Base-by-base conservation (phyloP, 2,888 invertebrate genomes). In the Elmis aenea region DNA sequence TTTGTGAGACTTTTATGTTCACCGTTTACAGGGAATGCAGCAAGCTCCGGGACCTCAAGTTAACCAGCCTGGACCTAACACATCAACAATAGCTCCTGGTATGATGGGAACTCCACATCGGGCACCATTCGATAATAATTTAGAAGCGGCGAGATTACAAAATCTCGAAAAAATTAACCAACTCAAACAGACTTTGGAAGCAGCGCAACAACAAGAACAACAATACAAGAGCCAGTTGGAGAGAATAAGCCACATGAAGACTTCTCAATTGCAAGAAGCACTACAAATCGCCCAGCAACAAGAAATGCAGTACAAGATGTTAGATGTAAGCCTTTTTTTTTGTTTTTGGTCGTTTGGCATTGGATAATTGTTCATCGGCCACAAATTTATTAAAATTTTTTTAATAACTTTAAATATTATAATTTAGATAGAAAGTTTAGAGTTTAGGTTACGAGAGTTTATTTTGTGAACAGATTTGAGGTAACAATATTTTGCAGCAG, bases 161-260 rank as follows among this genome's bases (percentile, higher is more conserved):
- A 88, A 87, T 69, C 64, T 87, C 37, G 76, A 85, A 58, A 84
- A 84, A 67, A 88, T 88, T 29, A 76, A 79, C 52, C 78, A 86
- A 48, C 62, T 88, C 38, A 81, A 83, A 51, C 85, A 86, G 64
- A 85, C 84, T 0, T 63, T 88, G 39, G 85, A 86, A 61, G 85
- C 83, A 0, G 86, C 87, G 0, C 86, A 87, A 48, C 85, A 86
- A 54, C 79, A 80, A 57, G 81, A 82, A 57, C 79, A 83, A 21
- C 85, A 86, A 65, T 85, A 83, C 65, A 85, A 85, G 64, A 80
- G 79, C 16, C 84, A 85, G 60, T 72, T 85, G 68, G 84, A 84
- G 65, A 78, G 81, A 51, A 81, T 81, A 68, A 78, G 78, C 54
- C 78, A 79, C 54, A 70, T 71, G 66, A 72, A 73, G 47, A 69